These are phyloP conservation scores for Microtus oregoni DNA, from an alignment of 2,113 vertebrate genomes.

Conservation along the genomic window DNA sequence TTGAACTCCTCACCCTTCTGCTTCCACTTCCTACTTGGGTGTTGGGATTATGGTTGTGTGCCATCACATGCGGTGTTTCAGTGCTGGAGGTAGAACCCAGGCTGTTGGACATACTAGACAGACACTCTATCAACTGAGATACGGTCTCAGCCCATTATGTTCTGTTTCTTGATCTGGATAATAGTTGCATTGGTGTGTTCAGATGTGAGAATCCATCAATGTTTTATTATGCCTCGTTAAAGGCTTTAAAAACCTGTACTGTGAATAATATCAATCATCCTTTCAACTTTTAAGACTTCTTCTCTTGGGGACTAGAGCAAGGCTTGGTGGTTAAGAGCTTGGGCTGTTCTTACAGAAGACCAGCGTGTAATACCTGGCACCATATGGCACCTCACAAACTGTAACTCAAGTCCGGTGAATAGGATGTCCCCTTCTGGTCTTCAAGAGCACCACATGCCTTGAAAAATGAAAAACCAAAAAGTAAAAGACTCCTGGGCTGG, in stretches of 20 bases:
- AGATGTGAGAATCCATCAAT: slow-evolving; percentile 29
- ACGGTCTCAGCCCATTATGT: not conserved
- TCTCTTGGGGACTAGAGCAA: not conserved
- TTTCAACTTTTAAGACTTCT: not conserved
- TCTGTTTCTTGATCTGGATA: not conserved
- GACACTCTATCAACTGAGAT: not conserved
- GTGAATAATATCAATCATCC: not conserved
- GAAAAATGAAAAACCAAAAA: too few relatives aligned
- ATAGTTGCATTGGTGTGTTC: not conserved
- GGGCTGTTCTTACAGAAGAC: not conserved
- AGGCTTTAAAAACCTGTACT: not conserved
- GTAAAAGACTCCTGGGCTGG: too few relatives aligned
- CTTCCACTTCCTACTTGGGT: not conserved
- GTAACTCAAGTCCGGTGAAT: not conserved
- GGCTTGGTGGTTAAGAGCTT: not conserved
- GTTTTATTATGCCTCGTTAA: not conserved
- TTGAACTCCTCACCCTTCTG: not conserved
- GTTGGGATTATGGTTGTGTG: not conserved
- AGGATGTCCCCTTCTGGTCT: not conserved
- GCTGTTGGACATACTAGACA: not conserved
- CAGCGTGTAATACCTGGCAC: not conserved
- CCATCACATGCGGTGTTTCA: not conserved
- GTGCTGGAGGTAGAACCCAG: not conserved
- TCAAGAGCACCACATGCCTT: too few relatives aligned
- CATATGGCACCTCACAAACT: not conserved